phyloP scores from a whole-genome alignment of 37 sponge, comb jelly and placozoan species.

The Chondrosia reniformis region DNA sequence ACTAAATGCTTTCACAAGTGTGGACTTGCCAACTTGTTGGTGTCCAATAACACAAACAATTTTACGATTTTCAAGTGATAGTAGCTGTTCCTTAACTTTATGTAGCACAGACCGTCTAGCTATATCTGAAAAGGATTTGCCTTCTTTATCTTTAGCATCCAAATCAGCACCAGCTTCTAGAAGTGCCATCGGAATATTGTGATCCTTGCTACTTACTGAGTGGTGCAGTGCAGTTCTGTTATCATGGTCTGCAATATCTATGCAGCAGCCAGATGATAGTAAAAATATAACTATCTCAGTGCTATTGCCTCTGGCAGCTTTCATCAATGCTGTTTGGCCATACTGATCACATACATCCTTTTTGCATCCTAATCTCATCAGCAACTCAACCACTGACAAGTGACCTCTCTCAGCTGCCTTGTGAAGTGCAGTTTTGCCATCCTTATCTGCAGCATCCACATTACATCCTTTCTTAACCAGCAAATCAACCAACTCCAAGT shows the following conservation, averaged over 20 bases:
- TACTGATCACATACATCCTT: too few species aligned
- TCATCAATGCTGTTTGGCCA: too few species aligned
- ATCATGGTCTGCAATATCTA: too few species aligned
- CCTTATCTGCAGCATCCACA: background rate
- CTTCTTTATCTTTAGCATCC: background rate
- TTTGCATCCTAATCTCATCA: too few species aligned
- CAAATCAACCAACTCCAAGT: background rate
- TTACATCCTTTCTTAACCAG: background rate
- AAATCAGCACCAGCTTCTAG: background rate
- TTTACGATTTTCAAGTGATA: background rate
- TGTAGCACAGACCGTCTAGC: background rate
- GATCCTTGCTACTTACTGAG: too few species aligned
- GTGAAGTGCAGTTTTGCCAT: background rate
- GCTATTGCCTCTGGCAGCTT: too few species aligned
- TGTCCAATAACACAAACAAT: slow-evolving; percentile 3
- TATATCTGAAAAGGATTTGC: background rate
- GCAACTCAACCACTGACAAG: background rate
- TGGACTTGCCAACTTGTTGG: background rate
- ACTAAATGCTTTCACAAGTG: background rate
- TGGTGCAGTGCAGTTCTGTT: too few species aligned
- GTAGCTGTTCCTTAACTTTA: background rate
- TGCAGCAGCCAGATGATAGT: too few species aligned
- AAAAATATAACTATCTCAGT: too few species aligned
- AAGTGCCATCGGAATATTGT: background rate
- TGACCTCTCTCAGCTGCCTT: background rate